Conservation (phyloP, 37 sponge, comb jelly and placozoan genomes). For the Lycopodina hypogea region DNA sequence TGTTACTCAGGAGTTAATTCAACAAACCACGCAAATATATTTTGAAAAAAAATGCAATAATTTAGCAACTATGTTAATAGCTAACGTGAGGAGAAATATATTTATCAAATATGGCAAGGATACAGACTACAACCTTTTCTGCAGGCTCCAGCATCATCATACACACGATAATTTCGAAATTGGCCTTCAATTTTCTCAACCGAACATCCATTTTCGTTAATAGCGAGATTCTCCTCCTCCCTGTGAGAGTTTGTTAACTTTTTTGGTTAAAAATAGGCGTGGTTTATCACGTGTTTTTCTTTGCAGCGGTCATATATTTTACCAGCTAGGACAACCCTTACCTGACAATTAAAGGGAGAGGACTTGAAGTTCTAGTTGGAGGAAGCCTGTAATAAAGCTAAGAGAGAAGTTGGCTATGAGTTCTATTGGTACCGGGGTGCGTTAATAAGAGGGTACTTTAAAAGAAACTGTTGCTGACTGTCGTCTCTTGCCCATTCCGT, state of each 20-base stretch:
- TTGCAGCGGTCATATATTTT: no score
- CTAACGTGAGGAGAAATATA: neutral
- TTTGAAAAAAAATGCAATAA: neutral
- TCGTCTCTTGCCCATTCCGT: neutral
- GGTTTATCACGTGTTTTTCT: no score
- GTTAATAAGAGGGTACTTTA: conserved; percentile 12
- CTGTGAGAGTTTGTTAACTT: no score
- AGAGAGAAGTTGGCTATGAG: conserved; percentile 54
- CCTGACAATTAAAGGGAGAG: no score
- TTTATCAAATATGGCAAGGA: conserved; percentile 13
- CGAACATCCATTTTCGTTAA: neutral
- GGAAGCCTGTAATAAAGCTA: no score
- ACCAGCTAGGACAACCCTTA: no score
- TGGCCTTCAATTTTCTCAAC: conserved; percentile 23
- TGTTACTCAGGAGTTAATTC: neutral
- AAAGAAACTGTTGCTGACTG: neutral
- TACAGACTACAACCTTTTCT: conserved; percentile 47
- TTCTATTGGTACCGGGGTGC: conserved; percentile 90
- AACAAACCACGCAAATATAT: neutral
- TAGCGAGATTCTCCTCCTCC: no score
- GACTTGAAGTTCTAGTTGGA: no score
- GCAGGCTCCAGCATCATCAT: conserved; percentile 48
- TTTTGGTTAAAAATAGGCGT: no score
- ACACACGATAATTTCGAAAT: conserved; percentile 16
- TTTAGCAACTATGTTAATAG: neutral